Conservation (phyloP, 1,140 invertebrate genomes). For the Hermatobates lingyangjiaoensis region DNA sequence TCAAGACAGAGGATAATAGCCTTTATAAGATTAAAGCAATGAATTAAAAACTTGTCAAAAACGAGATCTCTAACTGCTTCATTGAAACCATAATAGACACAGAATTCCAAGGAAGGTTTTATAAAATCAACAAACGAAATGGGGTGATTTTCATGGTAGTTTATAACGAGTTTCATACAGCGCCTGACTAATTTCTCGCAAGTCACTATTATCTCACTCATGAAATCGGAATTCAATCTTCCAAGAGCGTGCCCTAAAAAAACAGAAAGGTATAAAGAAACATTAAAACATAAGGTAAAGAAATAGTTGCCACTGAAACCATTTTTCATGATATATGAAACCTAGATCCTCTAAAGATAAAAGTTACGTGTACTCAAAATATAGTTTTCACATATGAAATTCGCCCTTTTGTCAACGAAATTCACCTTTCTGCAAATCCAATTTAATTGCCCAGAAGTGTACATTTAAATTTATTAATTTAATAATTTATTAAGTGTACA, state of each 20-base stretch:
- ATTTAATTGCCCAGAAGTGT: too few relatives aligned
- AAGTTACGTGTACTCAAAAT: too few relatives aligned
- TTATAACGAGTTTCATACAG: constrained; percentile 58
- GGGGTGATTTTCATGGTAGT: constrained; percentile 54
- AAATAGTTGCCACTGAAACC: constrained; percentile 3
- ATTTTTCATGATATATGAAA: too few relatives aligned
- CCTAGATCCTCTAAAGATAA: too few relatives aligned
- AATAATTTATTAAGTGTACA: too few relatives aligned
- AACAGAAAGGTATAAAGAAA: constrained; percentile 6
- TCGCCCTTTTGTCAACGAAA: too few relatives aligned
- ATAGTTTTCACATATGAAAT: too few relatives aligned
- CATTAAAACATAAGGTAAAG: constrained; percentile 4
- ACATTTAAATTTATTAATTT: too few relatives aligned
- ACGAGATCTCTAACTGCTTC: constrained; percentile 46
- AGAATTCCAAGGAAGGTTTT: constrained; percentile 55
- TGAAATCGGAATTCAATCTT: constrained; percentile 31
- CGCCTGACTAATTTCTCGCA: too few relatives aligned
- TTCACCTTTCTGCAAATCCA: too few relatives aligned
- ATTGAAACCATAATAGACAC: constrained; percentile 71
- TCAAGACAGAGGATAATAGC: constrained; percentile 54
- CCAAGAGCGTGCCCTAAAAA: constrained; percentile 35
- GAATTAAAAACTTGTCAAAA: constrained; percentile 72
- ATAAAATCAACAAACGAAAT: constrained; percentile 63
- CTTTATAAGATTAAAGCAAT: constrained; percentile 77
- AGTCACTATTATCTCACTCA: constrained; percentile 66